Evolutionary conservation across 2,113 vertebrate genomes (phyloP).

Genomic region (Martes martes): DNA sequence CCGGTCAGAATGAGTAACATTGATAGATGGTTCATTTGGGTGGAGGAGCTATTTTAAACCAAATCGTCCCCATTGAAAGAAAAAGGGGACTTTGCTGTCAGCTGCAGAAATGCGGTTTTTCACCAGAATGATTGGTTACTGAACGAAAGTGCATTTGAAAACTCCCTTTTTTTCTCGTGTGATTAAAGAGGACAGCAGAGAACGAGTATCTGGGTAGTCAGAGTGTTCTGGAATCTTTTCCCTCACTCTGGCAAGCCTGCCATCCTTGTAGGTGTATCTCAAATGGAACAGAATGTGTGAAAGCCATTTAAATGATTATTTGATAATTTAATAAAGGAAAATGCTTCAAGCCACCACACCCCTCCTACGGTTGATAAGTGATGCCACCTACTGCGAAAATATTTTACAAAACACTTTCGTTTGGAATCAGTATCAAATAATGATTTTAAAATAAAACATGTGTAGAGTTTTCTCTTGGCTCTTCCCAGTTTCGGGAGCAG

Average conservation of each 20-base stretch:
- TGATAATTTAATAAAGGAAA: constrained; percentile 72
- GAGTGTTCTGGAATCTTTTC: background rate
- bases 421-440: constrained; percentile 53
- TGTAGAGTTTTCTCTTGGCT: constrained; percentile 40
- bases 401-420: constrained; percentile 53
- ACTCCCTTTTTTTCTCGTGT: background rate
- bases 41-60: constrained; percentile 73
- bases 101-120: constrained; percentile 55
- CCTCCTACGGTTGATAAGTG: constrained; percentile 62
- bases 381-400: constrained; percentile 62
- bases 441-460: constrained; percentile 59
- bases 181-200: background rate
- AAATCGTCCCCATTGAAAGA: constrained; percentile 53
- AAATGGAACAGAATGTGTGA: constrained; percentile 61
- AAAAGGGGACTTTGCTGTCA: constrained; percentile 45
- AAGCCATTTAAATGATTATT: constrained; percentile 68
- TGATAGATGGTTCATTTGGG: constrained; percentile 69
- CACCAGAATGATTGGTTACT: background rate
- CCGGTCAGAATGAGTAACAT: constrained; percentile 75
- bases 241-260: constrained; percentile 32
- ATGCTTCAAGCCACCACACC: constrained; percentile 36
- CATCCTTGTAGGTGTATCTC: constrained; percentile 50
- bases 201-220: background rate
- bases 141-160: constrained; percentile 45
- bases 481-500: background rate